phyloP scores from a whole-genome alignment of 2,113 vertebrate genomes.

The Protobothrops flavoviridis region DNA sequence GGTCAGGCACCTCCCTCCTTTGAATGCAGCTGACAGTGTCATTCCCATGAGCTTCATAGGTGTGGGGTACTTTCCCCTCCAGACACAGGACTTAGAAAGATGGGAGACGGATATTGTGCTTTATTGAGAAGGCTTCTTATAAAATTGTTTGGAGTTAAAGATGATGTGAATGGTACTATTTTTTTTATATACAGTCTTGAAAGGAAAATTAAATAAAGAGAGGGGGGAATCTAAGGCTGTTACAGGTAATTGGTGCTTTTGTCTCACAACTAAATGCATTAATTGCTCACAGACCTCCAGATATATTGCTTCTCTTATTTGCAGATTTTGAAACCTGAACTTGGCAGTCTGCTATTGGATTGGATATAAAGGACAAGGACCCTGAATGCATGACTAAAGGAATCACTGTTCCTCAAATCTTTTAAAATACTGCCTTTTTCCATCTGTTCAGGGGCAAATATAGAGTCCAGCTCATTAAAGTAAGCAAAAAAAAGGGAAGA shows the following conservation, averaged over 20 bases:
- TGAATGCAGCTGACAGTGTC: not conserved
- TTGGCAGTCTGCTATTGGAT: not conserved
- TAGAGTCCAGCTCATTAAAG: not conserved
- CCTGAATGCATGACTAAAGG: not conserved
- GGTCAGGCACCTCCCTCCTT: not conserved
- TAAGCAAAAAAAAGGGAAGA: not conserved
- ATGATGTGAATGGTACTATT: not conserved
- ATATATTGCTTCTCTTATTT: not conserved
- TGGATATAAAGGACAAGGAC: not conserved
- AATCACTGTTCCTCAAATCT: not conserved
- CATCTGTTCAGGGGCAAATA: not conserved
- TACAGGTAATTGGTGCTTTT: not conserved
- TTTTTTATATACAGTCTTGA: not conserved
- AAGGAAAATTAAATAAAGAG: not conserved
- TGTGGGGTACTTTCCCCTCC: not conserved
- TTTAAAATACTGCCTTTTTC: not conserved
- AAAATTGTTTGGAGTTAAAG: not conserved
- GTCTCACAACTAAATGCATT: not conserved
- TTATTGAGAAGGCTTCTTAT: not conserved
- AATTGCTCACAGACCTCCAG: not conserved
- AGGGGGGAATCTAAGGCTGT: not conserved
- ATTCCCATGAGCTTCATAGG: not conserved
- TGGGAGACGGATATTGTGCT: not conserved
- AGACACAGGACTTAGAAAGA: not conserved
- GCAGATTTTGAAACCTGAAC: not conserved